Evolutionary conservation across 2,888 invertebrate species (phyloP).

Genomic region (Nomada ruficornis): DNA sequence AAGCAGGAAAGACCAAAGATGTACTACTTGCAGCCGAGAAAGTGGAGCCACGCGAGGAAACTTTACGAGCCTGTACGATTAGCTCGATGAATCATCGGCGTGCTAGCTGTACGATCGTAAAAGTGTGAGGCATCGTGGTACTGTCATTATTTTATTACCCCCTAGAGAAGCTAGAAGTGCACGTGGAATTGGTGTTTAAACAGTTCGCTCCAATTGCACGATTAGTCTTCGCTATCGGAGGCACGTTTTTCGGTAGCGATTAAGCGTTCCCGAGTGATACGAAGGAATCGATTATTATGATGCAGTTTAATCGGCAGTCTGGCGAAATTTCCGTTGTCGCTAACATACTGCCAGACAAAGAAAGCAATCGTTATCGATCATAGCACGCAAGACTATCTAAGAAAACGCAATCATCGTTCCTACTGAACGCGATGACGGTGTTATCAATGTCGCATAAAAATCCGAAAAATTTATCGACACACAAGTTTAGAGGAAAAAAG

Average conservation of each 20-base stretch:
- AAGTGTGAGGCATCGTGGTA: conserved; percentile 15
- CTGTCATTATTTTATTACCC: too few species aligned
- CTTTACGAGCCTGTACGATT: conserved; percentile 43
- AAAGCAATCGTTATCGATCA: neutral
- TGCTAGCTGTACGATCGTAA: conserved; percentile 44
- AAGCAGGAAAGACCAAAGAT: conserved; percentile 34
- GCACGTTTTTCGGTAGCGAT: neutral
- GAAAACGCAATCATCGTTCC: neutral
- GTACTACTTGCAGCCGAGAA: conserved; percentile 58
- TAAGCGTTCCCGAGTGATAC: neutral
- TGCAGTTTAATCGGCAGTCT: neutral
- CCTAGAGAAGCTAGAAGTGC: neutral
- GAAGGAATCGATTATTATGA: neutral
- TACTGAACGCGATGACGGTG: neutral
- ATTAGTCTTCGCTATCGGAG: too few species aligned
- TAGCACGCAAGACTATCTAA: neutral
- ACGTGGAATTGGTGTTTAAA: neutral
- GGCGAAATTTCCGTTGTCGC: neutral
- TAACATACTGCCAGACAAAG: neutral
- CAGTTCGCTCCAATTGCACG: neutral
- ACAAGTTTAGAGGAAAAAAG: conserved; percentile 13
- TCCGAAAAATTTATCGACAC: neutral
- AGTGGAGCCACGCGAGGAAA: conserved; percentile 54
- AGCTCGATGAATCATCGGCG: conserved; percentile 44
- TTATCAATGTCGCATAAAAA: neutral